Evolutionary conservation across 1,140 invertebrate genomes (phyloP), one percentile per base, ranked within the genome.

Genomic region (Cherax destructor): DNA sequence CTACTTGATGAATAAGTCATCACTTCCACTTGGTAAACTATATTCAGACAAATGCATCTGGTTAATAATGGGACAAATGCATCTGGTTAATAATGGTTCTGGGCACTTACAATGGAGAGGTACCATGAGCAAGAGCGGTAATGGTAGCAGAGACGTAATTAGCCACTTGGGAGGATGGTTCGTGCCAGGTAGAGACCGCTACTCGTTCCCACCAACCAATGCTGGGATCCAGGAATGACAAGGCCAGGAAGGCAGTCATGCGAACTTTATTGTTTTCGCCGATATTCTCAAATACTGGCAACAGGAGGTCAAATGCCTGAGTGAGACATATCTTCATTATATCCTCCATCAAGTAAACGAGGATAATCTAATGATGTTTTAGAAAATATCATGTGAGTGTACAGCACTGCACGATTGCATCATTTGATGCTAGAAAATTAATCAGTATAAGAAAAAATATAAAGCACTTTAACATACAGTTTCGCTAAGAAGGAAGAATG

Each of bases 231-330:
- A 21, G 56, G 18, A 11, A n/a, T 18, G n/a, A 7, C 79, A 81
- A 59, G 18, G 47, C 50, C 11, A 81, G 21, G 79, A 81, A 81
- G 21, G 79, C 79, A 6, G 56, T 59, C 18, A 21, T 81, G 3
- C 79, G 50, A 6, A 81, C 47, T 11, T 81, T 18, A 10, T n/a
- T 3, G 79, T 52, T 4, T 56, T 81, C 79, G 3, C 10, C 24
- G 50, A 59, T 56, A n/a, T 81, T 81, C 5, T 81, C 79, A 81
- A 81, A 81, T n/a, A 81, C 47, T 30, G 79, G 79, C 1, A 52
- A 24, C 49, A 81, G 9, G 50, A 81, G 50, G 6, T 1, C 6
- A 21, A 81, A 30, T 21, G 56, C 79, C 79, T 81, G 78, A 79
- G 18, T 21, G 4, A 79, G 9, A 13, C 1, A 56, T 13, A 56